Percentiles rank a stretch among this genome's conserved stretches.
These are phyloP conservation scores for Otis tarda DNA, from an alignment of 2,113 vertebrate species.

Conservation along the genomic window DNA sequence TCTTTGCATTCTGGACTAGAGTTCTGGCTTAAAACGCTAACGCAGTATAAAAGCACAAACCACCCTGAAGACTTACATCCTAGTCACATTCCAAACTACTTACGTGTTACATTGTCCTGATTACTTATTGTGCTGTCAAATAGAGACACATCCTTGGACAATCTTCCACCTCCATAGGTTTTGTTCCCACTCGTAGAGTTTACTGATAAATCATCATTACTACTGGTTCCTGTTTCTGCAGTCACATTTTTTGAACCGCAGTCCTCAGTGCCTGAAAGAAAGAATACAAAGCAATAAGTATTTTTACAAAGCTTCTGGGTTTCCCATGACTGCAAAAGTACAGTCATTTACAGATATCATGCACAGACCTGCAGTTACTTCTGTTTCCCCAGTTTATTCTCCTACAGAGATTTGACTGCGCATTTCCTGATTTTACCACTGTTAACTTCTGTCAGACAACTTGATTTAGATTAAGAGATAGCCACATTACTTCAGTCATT, in stretches of 20 bases:
- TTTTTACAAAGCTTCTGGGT: background rate
- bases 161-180: background rate
- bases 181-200: background rate
- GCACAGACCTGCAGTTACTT: background rate
- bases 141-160: too few species aligned
- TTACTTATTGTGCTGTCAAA: background rate
- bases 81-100: background rate
- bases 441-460: background rate
- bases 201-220: background rate
- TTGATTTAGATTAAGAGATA: background rate
- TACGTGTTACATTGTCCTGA: background rate
- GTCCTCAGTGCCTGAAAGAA: slow-evolving; percentile 5
- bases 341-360: background rate
- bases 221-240: background rate
- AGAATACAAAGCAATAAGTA: background rate
- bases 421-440: background rate
- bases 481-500: background rate
- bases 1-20: background rate
- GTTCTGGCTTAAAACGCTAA: background rate
- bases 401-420: background rate
- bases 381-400: background rate
- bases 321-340: background rate
- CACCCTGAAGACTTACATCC: background rate
- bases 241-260: background rate
- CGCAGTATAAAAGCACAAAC: background rate